phyloP scores from a whole-genome alignment of 2,888 invertebrate species.

The Priocnemis perturbator region DNA sequence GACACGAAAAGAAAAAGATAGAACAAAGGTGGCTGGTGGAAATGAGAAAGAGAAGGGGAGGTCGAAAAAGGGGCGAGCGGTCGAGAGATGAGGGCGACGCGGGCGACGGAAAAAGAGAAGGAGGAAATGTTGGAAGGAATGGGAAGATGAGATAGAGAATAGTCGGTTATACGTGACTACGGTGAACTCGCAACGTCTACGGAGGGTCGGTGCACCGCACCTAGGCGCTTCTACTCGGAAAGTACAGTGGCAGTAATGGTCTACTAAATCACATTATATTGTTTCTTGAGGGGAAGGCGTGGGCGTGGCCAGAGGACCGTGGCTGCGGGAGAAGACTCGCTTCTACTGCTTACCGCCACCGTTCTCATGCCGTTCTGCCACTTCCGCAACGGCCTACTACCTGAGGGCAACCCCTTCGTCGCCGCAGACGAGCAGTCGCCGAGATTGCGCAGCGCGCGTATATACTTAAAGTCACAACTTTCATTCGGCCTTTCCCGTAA shows the following conservation, averaged over 20 bases:
- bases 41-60: slow-evolving; percentile 20
- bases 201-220: slow-evolving; percentile 57
- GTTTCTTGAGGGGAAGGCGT: slow-evolving; percentile 65
- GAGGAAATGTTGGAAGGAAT: slow-evolving; percentile 18
- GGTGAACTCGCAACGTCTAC: slow-evolving; percentile 51
- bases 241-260: slow-evolving; percentile 72
- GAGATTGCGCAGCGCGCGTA: too few relatives aligned
- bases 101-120: slow-evolving; percentile 18
- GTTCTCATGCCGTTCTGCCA: slow-evolving; percentile 3
- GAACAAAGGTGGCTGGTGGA: not conserved
- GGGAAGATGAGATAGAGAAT: slow-evolving; percentile 54
- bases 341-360: slow-evolving; percentile 4
- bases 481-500: too few relatives aligned
- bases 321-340: slow-evolving; percentile 26
- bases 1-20: slow-evolving; percentile 15
- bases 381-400: too few relatives aligned
- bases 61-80: not conserved
- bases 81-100: not conserved
- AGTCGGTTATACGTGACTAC: slow-evolving; percentile 60
- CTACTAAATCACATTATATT: slow-evolving; percentile 74
- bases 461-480: too few relatives aligned
- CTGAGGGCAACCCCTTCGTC: not conserved
- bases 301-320: slow-evolving; percentile 49
- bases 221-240: slow-evolving; percentile 62
- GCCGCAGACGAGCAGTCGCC: not conserved